Conservation (phyloP, 2,113 vertebrate genomes). For the Hippocampus comes region DNA sequence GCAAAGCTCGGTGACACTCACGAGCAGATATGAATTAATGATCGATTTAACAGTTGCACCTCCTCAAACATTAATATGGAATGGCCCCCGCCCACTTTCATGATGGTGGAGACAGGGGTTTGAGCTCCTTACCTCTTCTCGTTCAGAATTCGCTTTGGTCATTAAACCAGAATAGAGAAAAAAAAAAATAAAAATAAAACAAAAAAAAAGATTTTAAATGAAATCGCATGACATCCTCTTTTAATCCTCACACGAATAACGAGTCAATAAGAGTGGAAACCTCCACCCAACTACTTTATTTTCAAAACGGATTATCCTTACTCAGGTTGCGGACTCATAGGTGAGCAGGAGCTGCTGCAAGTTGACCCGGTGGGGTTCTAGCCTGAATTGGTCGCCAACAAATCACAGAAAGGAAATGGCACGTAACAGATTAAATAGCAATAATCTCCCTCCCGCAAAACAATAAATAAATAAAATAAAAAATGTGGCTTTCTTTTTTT, state of each 20-base stretch:
- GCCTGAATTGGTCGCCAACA: background rate
- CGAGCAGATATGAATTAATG: conserved; percentile 32
- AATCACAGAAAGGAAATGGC: background rate
- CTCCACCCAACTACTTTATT: background rate
- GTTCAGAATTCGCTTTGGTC: background rate
- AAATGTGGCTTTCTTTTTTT: no score
- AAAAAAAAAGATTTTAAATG: background rate
- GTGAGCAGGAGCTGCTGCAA: no score
- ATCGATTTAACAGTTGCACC: conserved; percentile 26
- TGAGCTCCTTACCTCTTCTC: background rate
- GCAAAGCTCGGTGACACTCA: conserved; percentile 22
- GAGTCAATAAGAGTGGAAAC: conserved; percentile 10
- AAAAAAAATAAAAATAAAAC: no score
- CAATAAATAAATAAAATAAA: no score
- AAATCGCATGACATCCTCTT: background rate
- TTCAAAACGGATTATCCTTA: background rate
- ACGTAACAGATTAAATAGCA: no score
- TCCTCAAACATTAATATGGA: conserved; percentile 41
- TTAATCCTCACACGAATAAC: background rate
- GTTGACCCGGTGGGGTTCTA: no score
- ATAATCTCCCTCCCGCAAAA: no score
- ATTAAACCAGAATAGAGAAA: background rate
- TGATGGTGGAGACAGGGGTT: background rate
- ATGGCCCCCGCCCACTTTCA: conserved; percentile 5
- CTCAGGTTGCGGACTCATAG: background rate